Conservation (phyloP, 2,888 invertebrate genomes). For the Meliscaeva auricollis region DNA sequence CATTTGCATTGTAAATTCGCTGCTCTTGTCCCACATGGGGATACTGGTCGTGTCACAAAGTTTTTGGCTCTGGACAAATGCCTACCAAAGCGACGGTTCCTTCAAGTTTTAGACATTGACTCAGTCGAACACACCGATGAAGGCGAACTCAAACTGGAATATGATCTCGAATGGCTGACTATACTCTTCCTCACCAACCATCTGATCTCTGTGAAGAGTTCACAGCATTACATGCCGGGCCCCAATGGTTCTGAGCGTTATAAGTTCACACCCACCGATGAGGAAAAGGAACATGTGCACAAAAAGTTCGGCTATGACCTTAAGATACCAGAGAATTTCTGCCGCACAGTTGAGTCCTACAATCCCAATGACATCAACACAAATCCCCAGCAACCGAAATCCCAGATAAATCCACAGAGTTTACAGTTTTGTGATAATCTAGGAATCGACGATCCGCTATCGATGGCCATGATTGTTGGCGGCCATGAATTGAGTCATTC, state of each 20-base stretch:
- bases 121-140: slow-evolving; percentile 86
- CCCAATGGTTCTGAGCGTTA: slow-evolving; percentile 87
- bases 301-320: slow-evolving; percentile 88
- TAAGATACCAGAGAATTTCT: slow-evolving; percentile 91
- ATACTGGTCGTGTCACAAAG: slow-evolving; percentile 87
- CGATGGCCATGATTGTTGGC: slow-evolving; percentile 86
- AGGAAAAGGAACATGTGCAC: slow-evolving; percentile 88
- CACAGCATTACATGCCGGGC: slow-evolving; percentile 92
- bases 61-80: slow-evolving; percentile 99
- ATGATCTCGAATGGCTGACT: slow-evolving; percentile 98
- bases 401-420: slow-evolving; percentile 89
- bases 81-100: slow-evolving; percentile 93
- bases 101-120: slow-evolving; percentile 92
- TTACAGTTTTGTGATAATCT: slow-evolving; percentile 88
- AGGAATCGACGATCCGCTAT: slow-evolving; percentile 92
- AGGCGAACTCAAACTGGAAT: slow-evolving; percentile 84
- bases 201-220: slow-evolving; percentile 89
- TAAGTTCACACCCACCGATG: slow-evolving; percentile 87
- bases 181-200: slow-evolving; percentile 95
- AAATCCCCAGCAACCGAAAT: slow-evolving; percentile 83
- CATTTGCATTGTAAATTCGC: slow-evolving; percentile 98
- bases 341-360: slow-evolving; percentile 89
- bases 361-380: slow-evolving; percentile 83
- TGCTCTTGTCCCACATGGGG: slow-evolving; percentile 91
- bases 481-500: slow-evolving; percentile 83